A percentile compares a stretch with the other conserved stretches of the same genome.
These are phyloP conservation scores for Cryptotis parvus DNA, from an alignment of 2,113 vertebrate species.

Conservation along the genomic window DNA sequence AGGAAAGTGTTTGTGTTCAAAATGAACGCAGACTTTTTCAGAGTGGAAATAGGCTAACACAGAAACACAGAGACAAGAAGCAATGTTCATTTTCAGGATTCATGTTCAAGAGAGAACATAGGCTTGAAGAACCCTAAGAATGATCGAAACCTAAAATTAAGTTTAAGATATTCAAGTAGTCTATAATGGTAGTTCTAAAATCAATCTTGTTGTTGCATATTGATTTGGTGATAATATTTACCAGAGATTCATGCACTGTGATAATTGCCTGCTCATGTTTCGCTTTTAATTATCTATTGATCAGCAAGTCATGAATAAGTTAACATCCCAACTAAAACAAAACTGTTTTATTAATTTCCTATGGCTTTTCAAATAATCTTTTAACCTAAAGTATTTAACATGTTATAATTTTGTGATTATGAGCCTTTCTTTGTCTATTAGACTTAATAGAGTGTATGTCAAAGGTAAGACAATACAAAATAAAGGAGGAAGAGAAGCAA, in stretches of 20 bases:
- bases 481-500: slow-evolving; percentile 3
- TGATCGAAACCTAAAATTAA: not conserved
- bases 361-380: not conserved
- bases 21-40: no score
- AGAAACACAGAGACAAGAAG: no score
- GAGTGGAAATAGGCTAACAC: no score
- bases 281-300: not conserved
- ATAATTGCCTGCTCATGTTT: not conserved
- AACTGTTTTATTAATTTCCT: not conserved
- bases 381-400: not conserved
- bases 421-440: no score
- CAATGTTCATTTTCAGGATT: no score
- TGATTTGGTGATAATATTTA: not conserved
- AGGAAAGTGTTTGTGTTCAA: no score
- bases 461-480: not conserved
- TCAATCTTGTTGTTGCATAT: not conserved
- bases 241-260: not conserved
- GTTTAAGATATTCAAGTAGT: not conserved
- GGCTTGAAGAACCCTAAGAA: no score
- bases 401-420: not conserved
- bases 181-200: slow-evolving; percentile 3
- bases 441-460: not conserved
- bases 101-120: no score
- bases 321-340: not conserved
- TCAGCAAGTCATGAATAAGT: not conserved